Evolutionary conservation across 2,888 invertebrate genomes (phyloP).

Genomic region (Drosophila quinaria): DNA sequence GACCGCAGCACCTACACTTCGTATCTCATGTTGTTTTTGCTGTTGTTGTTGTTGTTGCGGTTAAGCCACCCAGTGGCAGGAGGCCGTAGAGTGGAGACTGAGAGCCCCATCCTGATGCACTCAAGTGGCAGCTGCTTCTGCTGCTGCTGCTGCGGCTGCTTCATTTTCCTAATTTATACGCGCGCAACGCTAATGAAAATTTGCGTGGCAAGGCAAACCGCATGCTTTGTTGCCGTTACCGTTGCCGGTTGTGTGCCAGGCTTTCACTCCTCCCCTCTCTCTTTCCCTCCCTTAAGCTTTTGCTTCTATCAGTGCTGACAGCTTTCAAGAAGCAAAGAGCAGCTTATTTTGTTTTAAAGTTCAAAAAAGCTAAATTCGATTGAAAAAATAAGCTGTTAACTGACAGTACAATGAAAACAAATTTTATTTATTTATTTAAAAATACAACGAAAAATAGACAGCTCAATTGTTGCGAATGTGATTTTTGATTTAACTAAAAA

Average conservation of each 20-base stretch:
- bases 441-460: too few relatives aligned
- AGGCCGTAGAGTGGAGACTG: slow-evolving; percentile 29
- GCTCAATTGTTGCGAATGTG: too few relatives aligned
- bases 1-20: slow-evolving; percentile 61
- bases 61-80: slow-evolving; percentile 27
- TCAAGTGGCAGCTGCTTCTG: slow-evolving; percentile 65
- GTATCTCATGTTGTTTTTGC: slow-evolving; percentile 18
- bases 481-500: too few relatives aligned
- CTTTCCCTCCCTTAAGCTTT: slow-evolving; percentile 29
- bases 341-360: too few relatives aligned
- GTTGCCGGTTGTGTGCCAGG: not conserved
- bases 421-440: too few relatives aligned
- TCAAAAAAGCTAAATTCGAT: not conserved
- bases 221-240: slow-evolving; percentile 50
- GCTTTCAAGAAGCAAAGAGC: not conserved
- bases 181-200: slow-evolving; percentile 79
- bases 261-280: not conserved
- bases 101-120: slow-evolving; percentile 51
- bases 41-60: slow-evolving; percentile 56
- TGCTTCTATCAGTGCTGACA: slow-evolving; percentile 28
- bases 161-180: slow-evolving; percentile 81
- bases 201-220: slow-evolving; percentile 74
- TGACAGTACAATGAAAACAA: too few relatives aligned
- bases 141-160: slow-evolving; percentile 62
- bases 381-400: not conserved